Conservation (phyloP, 1,140 invertebrate genomes). For the Bombus waltoni region DNA sequence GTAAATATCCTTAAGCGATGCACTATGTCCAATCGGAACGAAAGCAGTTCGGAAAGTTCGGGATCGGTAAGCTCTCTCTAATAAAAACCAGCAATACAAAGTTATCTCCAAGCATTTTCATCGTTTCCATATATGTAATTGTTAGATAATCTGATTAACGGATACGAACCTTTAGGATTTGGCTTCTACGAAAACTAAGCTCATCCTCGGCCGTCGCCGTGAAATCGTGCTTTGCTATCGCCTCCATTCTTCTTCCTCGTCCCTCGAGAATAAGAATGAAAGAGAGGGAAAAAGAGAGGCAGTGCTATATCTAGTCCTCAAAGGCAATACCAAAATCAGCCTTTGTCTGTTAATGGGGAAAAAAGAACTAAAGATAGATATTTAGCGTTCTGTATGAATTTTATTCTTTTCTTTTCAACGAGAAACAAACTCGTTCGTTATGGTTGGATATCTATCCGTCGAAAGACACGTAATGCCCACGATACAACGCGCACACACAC, state of each 20-base stretch:
- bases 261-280: slow-evolving; percentile 44
- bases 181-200: slow-evolving; percentile 97
- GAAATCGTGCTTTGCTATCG: slow-evolving; percentile 99
- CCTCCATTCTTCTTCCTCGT: slow-evolving; percentile 91
- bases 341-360: slow-evolving; percentile 33
- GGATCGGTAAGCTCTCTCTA: slow-evolving; percentile 32
- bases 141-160: background rate
- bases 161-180: slow-evolving; percentile 93
- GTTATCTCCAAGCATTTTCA: background rate
- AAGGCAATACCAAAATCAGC: slow-evolving; percentile 49
- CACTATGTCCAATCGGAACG: slow-evolving; percentile 7
- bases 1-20: slow-evolving; percentile 38
- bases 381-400: background rate
- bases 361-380: slow-evolving; percentile 7
- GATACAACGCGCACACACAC: slow-evolving; percentile 46
- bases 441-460: background rate
- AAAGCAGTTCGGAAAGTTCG: slow-evolving; percentile 45
- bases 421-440: background rate
- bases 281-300: slow-evolving; percentile 49
- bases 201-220: slow-evolving; percentile 99
- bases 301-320: slow-evolving; percentile 37
- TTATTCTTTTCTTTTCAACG: background rate
- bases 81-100: background rate
- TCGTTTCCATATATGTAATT: background rate
- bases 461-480: slow-evolving; percentile 46